Conservation (phyloP, 2,888 invertebrate genomes). For the Hyposoter didymator region DNA sequence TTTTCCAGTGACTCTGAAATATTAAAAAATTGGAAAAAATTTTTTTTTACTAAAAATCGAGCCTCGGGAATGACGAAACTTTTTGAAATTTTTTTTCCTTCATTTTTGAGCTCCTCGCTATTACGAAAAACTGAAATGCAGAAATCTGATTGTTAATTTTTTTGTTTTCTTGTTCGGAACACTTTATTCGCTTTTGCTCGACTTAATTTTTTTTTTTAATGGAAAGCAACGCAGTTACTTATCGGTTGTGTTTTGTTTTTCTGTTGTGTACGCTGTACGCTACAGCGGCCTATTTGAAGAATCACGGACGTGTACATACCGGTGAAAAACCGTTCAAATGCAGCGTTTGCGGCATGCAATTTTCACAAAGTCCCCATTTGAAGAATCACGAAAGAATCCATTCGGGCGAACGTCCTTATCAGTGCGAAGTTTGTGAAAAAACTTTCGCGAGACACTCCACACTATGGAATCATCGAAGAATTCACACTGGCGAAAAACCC, state of each 20-base stretch:
- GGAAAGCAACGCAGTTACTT: slow-evolving; percentile 3
- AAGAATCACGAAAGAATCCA: slow-evolving; percentile 96
- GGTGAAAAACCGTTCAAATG: slow-evolving; percentile 89
- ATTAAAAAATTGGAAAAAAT: neutral
- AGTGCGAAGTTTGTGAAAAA: slow-evolving; percentile 95
- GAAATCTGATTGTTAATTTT: neutral
- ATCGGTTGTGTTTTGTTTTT: slow-evolving; percentile 38
- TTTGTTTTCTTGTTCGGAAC: neutral
- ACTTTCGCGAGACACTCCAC: slow-evolving; percentile 95
- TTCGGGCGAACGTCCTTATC: slow-evolving; percentile 94
- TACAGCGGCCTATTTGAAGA: slow-evolving; percentile 92
- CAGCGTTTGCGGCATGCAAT: slow-evolving; percentile 95
- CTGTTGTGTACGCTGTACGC: slow-evolving; percentile 45
- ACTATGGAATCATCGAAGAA: slow-evolving; percentile 94
- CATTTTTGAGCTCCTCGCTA: too few species aligned
- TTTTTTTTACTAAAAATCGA: neutral
- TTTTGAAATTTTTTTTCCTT: too few species aligned
- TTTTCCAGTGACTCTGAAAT: neutral
- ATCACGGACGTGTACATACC: slow-evolving; percentile 94
- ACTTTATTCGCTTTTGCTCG: neutral
- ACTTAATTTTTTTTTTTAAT: too few species aligned
- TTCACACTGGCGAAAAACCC: slow-evolving; percentile 95
- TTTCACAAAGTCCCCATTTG: slow-evolving; percentile 94
- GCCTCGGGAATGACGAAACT: neutral
- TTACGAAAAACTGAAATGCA: neutral